Base-by-base conservation (phyloP, 2,113 vertebrate genomes). In the Hypocryptadius cinnamomeus region DNA sequence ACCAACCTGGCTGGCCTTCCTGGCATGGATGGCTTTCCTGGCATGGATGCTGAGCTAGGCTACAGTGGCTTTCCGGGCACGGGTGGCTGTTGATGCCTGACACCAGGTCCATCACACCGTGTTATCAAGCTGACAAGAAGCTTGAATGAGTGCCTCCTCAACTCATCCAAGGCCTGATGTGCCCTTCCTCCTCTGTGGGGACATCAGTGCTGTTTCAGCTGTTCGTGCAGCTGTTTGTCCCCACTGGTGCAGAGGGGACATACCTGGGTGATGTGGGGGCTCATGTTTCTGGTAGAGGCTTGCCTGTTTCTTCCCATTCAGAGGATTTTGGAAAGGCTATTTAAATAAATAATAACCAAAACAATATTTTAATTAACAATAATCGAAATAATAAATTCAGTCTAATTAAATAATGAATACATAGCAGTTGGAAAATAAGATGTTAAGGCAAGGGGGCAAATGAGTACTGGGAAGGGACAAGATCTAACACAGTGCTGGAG, bases 51-150 rank as follows among this genome's bases (percentile, higher is more conserved):
- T n/a, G n/a, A n/a, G n/a, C n/a, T n/a, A n/a, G n/a, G n/a, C n/a
- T n/a, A n/a, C n/a, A n/a, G n/a, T 4, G 5, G 19, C 51, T 42
- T 54, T 85, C 39, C 61, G 84, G 72, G 79, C 71, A 44, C 5
- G 44, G 68, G 12, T 45, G 44, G 30, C 61, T 64, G n/a, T 50
- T 28, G n/a, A 77, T 31, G 45, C 61, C 60, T 50, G 72, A 50
- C 35, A 68, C 14, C 15, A 9, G 56, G 35, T 33, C 57, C 8
- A 1, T 60, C 48, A 27, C 4, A 1, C 16, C 0, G 0, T 17
- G 13, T 23, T 76, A 59, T 27, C 79, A 47, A 61, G 77, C 44
- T 81, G 51, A 47, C 44, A 84, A 48, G 35, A 85, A 76, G 57
- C 17, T 51, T 53, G 10, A 19, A 3, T 5, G 27, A 84, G 9